Evolutionary conservation across 2,888 invertebrate species (phyloP), one percentile per base, ranked within the genome.

Genomic region (Watsonalla cultraria): DNA sequence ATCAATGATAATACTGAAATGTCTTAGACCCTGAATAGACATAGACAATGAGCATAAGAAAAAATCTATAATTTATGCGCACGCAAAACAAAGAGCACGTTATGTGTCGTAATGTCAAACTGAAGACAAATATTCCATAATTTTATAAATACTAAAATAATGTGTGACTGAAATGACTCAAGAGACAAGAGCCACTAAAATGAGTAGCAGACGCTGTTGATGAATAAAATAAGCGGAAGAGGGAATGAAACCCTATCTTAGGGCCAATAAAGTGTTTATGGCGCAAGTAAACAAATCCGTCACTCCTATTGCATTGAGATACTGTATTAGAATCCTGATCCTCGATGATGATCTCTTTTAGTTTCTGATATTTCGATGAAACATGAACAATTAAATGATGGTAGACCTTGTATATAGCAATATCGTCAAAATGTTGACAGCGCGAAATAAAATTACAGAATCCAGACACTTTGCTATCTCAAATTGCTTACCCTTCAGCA

Each of bases 201-300:
- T 48, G 35, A 48, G 13, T 35, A 14, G 14, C 13, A 37, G 14
- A 35, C 46, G 57, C 51, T 65, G 61, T 42, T 51, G 47, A 51
- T 48, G 33, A 45, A n/a, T 55, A 47, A 53, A 55, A 51, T 50
- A 13, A 51, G 51, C 52, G 42, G 56, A 56, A 37, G 46, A 50
- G 63, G 66, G 52, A 57, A 90, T 90, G 90, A 90, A 85, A 80
- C 90, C 90, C 48, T 90, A 90, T 68, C 83, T 80, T 59, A 79
- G 82, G 65, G 70, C 77, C 57, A 86, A 89, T 65, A 90, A 90
- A 78, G 66, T 70, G 45, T 83, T 84, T 63, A 88, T 86, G 85
- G 74, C 86, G 55, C 79, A 89, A 79, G 90, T 90, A 79, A 74
- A 74, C 51, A 42, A 2, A 24, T 24, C 4, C 4, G 1, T 24